Evolutionary conservation across 1,140 invertebrate species (phyloP).

Genomic region (Bombus fervidus): DNA sequence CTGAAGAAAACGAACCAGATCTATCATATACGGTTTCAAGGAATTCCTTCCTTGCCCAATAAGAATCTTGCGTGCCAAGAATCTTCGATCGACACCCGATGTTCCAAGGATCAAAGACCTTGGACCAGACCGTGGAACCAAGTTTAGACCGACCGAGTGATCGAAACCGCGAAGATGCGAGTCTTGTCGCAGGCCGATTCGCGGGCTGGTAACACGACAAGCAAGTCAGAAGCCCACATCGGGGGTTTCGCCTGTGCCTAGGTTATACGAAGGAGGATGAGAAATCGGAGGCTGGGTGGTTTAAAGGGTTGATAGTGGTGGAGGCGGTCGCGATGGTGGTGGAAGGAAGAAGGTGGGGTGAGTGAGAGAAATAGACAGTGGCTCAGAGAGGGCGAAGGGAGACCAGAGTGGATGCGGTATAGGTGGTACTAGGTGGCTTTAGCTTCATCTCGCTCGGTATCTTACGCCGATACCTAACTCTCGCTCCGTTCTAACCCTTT

Average conservation of each 20-base stretch:
- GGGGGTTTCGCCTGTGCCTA: slow-evolving; percentile 68
- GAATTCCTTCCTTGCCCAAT: background rate
- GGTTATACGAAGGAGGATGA: slow-evolving; percentile 56
- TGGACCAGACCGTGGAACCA: background rate
- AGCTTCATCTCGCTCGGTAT: slow-evolving; percentile 75
- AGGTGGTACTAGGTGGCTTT: slow-evolving; percentile 69
- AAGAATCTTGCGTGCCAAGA: background rate
- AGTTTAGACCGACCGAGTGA: slow-evolving; percentile 40
- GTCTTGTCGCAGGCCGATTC: slow-evolving; percentile 38
- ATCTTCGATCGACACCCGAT: background rate
- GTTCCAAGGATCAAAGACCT: background rate
- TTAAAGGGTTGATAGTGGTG: slow-evolving; percentile 70
- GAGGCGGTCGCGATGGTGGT: slow-evolving; percentile 59
- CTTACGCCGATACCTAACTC: slow-evolving; percentile 73
- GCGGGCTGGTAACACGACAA: slow-evolving; percentile 68
- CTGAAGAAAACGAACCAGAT: background rate
- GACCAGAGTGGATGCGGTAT: slow-evolving; percentile 60
- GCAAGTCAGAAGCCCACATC: slow-evolving; percentile 73
- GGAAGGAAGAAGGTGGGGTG: slow-evolving; percentile 63
- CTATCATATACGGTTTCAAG: background rate
- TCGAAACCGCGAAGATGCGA: slow-evolving; percentile 19
- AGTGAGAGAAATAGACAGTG: slow-evolving; percentile 56
- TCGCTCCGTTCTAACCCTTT: slow-evolving; percentile 77
- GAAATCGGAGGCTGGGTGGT: slow-evolving; percentile 64
- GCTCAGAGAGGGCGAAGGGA: slow-evolving; percentile 36